Percentiles rank a stretch among this genome's conserved stretches.
These are phyloP conservation scores for Hemibagrus wyckioides DNA, from an alignment of 2,113 vertebrate species.

Conservation along the genomic window DNA sequence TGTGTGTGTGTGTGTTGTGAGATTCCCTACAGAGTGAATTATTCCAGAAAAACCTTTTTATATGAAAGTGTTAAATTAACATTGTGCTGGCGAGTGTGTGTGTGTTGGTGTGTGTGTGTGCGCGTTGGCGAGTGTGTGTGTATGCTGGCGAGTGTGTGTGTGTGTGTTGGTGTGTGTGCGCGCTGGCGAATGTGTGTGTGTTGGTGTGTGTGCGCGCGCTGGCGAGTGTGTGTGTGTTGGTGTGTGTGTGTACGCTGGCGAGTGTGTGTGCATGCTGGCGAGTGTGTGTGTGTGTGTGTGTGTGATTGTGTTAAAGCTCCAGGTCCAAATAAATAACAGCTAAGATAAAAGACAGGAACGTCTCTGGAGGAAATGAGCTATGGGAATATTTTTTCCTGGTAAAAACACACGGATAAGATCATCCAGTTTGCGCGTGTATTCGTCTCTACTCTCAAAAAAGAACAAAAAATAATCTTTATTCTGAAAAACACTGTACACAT, in stretches of 20 bases:
- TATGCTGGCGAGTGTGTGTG: slow-evolving; percentile 5
- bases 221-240: too few relatives aligned
- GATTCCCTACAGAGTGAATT: neutral
- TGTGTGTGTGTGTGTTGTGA: neutral
- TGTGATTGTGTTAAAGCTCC: slow-evolving; percentile 2
- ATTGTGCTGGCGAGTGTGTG: neutral
- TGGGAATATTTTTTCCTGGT: neutral
- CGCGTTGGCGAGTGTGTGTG: slow-evolving; percentile 16
- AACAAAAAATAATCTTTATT: slow-evolving; percentile 12
- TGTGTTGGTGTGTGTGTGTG: neutral
- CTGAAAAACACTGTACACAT: slow-evolving; percentile 47
- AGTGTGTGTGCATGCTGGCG: slow-evolving; percentile 19
- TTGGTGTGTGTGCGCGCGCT: slow-evolving; percentile 4
- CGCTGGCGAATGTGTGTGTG: slow-evolving; percentile 6
- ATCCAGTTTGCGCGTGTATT: slow-evolving; percentile 43
- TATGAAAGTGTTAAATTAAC: neutral
- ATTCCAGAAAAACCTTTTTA: neutral
- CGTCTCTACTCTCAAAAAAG: slow-evolving; percentile 18
- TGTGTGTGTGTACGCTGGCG: neutral
- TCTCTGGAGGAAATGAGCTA: slow-evolving; percentile 23
- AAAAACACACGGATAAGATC: slow-evolving; percentile 6
- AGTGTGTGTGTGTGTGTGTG: slow-evolving; percentile 2
- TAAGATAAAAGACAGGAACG: slow-evolving; percentile 47
- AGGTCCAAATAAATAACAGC: slow-evolving; percentile 42
- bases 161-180: slow-evolving; percentile 8